A percentile compares a stretch with the other conserved stretches of the same genome.
Conservation (phyloP, 2,113 vertebrate genomes). For the Empidonax alnorum region DNA sequence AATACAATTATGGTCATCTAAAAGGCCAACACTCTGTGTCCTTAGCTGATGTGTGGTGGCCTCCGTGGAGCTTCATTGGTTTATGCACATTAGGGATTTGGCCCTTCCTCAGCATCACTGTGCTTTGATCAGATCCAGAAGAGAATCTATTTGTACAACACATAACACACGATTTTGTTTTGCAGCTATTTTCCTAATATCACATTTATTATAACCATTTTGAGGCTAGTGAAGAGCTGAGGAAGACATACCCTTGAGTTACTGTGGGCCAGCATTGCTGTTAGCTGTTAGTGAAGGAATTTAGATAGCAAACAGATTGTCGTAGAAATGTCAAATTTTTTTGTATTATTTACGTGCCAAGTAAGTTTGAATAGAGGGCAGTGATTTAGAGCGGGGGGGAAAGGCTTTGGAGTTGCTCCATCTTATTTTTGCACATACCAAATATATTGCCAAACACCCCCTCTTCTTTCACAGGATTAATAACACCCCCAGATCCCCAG, state of each 20-base stretch:
- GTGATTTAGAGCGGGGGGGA: background rate
- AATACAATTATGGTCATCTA: background rate
- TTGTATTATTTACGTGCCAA: background rate
- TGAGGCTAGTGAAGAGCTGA: background rate
- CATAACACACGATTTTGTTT: background rate
- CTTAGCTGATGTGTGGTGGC: background rate
- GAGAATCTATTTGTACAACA: background rate
- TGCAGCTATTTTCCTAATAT: background rate
- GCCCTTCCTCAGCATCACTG: background rate
- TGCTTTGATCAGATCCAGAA: background rate
- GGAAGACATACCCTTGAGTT: background rate
- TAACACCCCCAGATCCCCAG: background rate
- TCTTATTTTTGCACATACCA: background rate
- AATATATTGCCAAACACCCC: background rate
- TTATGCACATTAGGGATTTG: background rate
- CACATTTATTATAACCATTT: background rate
- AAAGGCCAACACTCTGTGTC: background rate
- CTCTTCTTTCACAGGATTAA: background rate
- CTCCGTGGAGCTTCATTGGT: background rate
- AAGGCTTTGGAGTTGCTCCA: background rate
- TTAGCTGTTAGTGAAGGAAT: background rate
- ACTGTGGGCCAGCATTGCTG: background rate
- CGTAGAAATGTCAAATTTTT: background rate
- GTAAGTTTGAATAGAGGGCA: background rate
- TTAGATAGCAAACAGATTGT: background rate